phyloP scores from a whole-genome alignment of 2,113 vertebrate genomes.

The Naja naja region DNA sequence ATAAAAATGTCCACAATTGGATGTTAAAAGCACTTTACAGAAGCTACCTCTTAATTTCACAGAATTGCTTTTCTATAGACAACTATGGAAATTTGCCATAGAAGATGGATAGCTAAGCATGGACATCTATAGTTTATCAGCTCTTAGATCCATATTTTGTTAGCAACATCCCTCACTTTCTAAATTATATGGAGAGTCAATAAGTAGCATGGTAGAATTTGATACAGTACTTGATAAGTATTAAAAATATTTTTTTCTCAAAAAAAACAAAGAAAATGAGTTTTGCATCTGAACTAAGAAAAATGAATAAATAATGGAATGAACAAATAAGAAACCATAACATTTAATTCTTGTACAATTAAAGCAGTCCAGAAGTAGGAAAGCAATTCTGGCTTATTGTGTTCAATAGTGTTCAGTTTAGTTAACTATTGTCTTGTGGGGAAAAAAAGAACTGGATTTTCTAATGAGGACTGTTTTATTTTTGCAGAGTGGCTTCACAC shows the following conservation, averaged over 20 bases:
- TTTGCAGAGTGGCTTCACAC: slow-evolving; percentile 92
- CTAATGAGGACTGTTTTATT: slow-evolving; percentile 37
- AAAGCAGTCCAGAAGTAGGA: neutral
- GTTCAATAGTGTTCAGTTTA: neutral
- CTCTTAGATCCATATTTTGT: neutral
- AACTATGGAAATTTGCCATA: neutral
- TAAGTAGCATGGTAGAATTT: neutral
- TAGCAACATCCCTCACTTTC: neutral
- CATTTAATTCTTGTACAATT: neutral
- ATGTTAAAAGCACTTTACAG: neutral
- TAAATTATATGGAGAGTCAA: neutral
- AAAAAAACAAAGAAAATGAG: neutral
- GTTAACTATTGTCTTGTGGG: neutral
- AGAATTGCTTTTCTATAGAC: neutral
- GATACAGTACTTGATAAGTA: neutral
- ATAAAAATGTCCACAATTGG: neutral
- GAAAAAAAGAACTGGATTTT: rapidly evolving
- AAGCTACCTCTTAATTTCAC: neutral
- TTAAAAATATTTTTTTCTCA: neutral
- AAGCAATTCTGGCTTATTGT: neutral
- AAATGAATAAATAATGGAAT: neutral
- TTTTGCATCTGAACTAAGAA: neutral
- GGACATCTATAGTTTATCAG: neutral
- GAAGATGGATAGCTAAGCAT: neutral
- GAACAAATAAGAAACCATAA: neutral